A percentile compares a stretch with the other conserved stretches of the same genome.
Conservation (phyloP, 1,140 invertebrate genomes). For the Lepidurus packardi region DNA sequence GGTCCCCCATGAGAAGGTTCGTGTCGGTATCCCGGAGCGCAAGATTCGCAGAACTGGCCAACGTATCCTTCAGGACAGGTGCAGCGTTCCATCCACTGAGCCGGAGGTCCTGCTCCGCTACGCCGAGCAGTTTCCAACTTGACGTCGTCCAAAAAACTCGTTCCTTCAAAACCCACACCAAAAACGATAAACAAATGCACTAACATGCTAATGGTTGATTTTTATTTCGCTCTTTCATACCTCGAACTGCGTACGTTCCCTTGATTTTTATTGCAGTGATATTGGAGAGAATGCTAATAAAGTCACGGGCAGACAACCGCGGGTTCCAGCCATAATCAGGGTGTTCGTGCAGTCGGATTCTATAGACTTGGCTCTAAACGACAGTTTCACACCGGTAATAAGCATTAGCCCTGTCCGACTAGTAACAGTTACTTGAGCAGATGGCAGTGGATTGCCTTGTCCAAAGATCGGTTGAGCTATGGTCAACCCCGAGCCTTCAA, state of each 20-base stretch:
- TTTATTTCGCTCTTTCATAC: constrained; percentile 42
- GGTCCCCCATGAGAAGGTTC: constrained; percentile 82
- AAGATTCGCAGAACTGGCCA: constrained; percentile 95
- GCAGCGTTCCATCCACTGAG: constrained; percentile 91
- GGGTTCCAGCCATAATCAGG: constrained; percentile 88
- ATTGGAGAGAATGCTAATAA: constrained; percentile 86
- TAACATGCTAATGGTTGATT: neutral
- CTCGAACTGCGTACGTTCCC: constrained; percentile 74
- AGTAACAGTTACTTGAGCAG: constrained; percentile 50
- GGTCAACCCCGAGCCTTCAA: constrained; percentile 74
- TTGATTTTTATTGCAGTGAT: constrained; percentile 89
- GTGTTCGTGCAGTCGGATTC: constrained; percentile 83
- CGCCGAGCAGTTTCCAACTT: constrained; percentile 75
- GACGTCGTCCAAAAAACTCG: constrained; percentile 83
- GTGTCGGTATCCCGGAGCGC: constrained; percentile 85
- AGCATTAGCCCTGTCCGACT: constrained; percentile 31
- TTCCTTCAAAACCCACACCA: constrained; percentile 49
- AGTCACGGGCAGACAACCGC: constrained; percentile 70
- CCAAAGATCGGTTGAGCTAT: constrained; percentile 86
- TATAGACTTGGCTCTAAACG: constrained; percentile 63
- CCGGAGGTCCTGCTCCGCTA: constrained; percentile 68
- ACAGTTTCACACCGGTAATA: neutral
- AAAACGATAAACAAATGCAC: constrained; percentile 7
- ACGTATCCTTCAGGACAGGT: constrained; percentile 83
- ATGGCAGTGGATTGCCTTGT: constrained; percentile 77